A percentile compares a stretch with the other conserved stretches of the same genome.
These are phyloP conservation scores for Lagopus leucura DNA, from an alignment of 2,113 vertebrate species.

Conservation along the genomic window DNA sequence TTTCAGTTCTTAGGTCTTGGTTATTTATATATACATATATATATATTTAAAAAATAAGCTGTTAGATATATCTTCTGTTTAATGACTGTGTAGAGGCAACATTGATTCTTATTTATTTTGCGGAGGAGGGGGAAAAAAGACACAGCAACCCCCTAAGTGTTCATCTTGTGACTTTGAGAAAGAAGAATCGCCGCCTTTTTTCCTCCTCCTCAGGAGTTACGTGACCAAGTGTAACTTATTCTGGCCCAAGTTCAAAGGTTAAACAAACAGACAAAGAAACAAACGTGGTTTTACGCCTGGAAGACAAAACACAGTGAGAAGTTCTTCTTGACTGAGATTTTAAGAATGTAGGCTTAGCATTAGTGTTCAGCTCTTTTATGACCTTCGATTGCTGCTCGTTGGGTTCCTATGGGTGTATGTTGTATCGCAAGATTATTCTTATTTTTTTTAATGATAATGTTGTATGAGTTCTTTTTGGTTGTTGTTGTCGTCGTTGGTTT, in stretches of 20 bases:
- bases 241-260: slow-evolving; percentile 78
- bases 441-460: slow-evolving; percentile 62
- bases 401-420: slow-evolving; percentile 87
- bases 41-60: slow-evolving; percentile 79
- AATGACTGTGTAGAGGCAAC: slow-evolving; percentile 82
- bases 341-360: slow-evolving; percentile 93
- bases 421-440: slow-evolving; percentile 77
- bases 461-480: slow-evolving; percentile 68
- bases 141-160: slow-evolving; percentile 64
- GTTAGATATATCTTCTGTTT: slow-evolving; percentile 89
- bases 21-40: slow-evolving; percentile 86
- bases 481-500: slow-evolving; percentile 52
- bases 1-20: slow-evolving; percentile 85
- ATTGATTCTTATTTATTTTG: slow-evolving; percentile 76
- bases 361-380: slow-evolving; percentile 84
- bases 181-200: slow-evolving; percentile 60
- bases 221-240: slow-evolving; percentile 81
- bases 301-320: slow-evolving; percentile 73
- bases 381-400: slow-evolving; percentile 91
- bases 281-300: slow-evolving; percentile 58
- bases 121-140: slow-evolving; percentile 64
- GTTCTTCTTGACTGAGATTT: slow-evolving; percentile 85
- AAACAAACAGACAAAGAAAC: slow-evolving; percentile 11
- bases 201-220: slow-evolving; percentile 78
- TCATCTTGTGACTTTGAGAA: slow-evolving; percentile 67